phyloP scores from a whole-genome alignment of 2,888 invertebrate species.

The Omphaloscelis lunosa region DNA sequence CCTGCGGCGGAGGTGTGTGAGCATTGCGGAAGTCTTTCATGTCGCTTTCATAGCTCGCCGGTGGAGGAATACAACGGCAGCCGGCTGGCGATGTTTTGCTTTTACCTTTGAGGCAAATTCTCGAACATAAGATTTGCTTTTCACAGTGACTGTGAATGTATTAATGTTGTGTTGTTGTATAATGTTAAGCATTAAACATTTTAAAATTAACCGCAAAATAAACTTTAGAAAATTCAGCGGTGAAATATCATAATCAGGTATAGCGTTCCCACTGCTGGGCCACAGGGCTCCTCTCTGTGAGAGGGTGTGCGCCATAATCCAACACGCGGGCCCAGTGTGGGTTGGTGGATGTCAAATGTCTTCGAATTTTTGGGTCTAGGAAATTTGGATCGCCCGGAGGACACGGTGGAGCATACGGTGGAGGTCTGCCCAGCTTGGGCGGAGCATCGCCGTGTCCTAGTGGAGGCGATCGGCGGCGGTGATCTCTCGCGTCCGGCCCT shows the following conservation, averaged over 20 bases:
- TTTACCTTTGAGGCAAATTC: slow-evolving; percentile 60
- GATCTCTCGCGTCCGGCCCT: no score
- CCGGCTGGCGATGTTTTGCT: slow-evolving; percentile 58
- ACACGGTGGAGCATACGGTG: no score
- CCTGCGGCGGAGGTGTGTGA: slow-evolving; percentile 61
- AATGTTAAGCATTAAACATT: slow-evolving; percentile 1
- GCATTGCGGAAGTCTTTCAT: slow-evolving; percentile 69
- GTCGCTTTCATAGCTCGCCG: slow-evolving; percentile 63
- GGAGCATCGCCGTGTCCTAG: no score
- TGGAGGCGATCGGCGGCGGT: no score
- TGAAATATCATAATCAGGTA: neutral
- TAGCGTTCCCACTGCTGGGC: neutral
- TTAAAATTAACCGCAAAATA: slow-evolving; percentile 12
- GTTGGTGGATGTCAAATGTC: neutral
- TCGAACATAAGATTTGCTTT: slow-evolving; percentile 55
- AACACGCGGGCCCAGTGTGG: neutral
- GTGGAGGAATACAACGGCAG: slow-evolving; percentile 59
- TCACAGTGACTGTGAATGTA: slow-evolving; percentile 34
- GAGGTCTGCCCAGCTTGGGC: no score
- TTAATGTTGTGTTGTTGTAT: slow-evolving; percentile 5
- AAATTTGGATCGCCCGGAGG: no score
- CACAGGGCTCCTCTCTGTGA: neutral
- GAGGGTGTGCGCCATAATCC: neutral
- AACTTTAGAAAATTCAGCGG: neutral
- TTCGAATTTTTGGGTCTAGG: neutral